Percentiles rank a stretch among this genome's conserved stretches.
These are phyloP conservation scores for Threskiornis aethiopicus DNA, from an alignment of 2,797 vertebrate species.

Conservation along the genomic window DNA sequence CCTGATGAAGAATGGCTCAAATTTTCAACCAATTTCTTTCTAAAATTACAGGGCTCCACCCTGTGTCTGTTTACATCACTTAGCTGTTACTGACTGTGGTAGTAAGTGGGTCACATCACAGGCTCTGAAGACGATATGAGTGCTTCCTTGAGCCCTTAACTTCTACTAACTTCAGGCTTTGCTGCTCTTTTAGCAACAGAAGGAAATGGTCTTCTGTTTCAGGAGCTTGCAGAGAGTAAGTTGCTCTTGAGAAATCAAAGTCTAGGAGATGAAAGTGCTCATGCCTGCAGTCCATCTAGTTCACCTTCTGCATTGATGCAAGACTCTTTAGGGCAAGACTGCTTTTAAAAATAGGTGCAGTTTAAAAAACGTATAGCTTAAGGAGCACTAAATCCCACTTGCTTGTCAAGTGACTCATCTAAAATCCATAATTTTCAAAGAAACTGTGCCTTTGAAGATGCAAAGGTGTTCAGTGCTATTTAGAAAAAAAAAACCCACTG, in stretches of 20 bases:
- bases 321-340: background rate
- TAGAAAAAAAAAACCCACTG: accelerated
- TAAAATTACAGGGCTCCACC: background rate
- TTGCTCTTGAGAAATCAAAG: background rate
- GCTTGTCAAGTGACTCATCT: background rate
- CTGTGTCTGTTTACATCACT: background rate
- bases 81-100: background rate
- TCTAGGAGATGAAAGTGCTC: background rate
- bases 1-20: background rate
- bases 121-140: background rate
- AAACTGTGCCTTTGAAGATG: background rate
- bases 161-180: background rate
- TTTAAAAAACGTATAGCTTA: background rate
- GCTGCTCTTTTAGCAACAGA: background rate
- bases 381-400: background rate
- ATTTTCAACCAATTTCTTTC: background rate
- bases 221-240: background rate
- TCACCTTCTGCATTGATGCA: background rate
- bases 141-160: background rate
- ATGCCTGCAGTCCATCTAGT: background rate
- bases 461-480: background rate
- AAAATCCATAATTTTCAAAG: background rate
- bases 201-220: background rate
- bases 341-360: slow-evolving; percentile 16
- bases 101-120: background rate